Percentiles rank a stretch among this genome's conserved stretches.
Conservation (phyloP, 2,113 vertebrate genomes). For the Ammodytes marinus region DNA sequence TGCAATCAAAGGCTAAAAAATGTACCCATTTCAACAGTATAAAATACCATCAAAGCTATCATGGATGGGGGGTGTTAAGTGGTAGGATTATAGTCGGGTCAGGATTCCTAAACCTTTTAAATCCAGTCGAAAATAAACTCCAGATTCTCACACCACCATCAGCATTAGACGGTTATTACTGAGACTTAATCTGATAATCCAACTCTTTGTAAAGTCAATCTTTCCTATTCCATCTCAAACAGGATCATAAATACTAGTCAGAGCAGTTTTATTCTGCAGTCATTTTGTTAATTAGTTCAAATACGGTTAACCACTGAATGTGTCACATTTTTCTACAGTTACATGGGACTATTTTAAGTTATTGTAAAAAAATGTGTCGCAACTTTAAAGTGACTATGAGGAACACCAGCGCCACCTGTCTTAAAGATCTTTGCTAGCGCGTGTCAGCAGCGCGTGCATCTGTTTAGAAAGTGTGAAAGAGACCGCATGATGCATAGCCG, state of each 20-base stretch:
- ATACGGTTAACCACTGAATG: background rate
- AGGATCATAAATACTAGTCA: background rate
- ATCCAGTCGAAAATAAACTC: constrained; percentile 15
- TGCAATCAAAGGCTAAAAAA: constrained; percentile 3
- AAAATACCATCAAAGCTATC: background rate
- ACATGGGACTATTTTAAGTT: background rate
- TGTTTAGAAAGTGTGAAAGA: no score
- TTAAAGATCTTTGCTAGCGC: no score
- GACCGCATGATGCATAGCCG: no score
- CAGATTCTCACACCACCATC: background rate
- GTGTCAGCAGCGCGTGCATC: no score
- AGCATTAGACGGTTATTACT: constrained; percentile 19
- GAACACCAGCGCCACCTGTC: no score
- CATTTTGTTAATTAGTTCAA: background rate
- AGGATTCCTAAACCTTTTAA: constrained; percentile 38
- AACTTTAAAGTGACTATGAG: no score
- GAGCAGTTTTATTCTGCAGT: background rate
- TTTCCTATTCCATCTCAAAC: constrained; percentile 25
- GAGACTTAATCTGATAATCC: constrained; percentile 39
- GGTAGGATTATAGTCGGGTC: constrained; percentile 36
- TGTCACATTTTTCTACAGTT: background rate
- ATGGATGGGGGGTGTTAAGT: constrained; percentile 16
- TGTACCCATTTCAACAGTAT: background rate
- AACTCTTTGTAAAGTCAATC: constrained; percentile 30
- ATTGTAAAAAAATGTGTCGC: background rate